A percentile compares a stretch with the other conserved stretches of the same genome.
phyloP scores from a whole-genome alignment of 2,888 invertebrate species.

The Amphipoea oculea region DNA sequence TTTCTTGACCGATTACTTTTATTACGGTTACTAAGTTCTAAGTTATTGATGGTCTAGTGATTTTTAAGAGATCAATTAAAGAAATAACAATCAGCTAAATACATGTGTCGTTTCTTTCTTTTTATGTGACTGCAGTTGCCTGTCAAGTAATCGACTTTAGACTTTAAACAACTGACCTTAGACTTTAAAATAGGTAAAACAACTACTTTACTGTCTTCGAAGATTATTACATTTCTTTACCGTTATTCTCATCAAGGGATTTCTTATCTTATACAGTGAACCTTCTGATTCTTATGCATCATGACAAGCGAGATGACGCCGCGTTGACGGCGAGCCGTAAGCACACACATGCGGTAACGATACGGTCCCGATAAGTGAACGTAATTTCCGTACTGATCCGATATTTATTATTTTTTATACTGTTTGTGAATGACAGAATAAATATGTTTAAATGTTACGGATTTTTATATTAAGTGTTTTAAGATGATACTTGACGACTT shows the following conservation, averaged over 20 bases:
- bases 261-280: not conserved
- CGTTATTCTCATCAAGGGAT: too few relatives aligned
- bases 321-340: constrained; percentile 53
- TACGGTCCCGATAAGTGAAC: constrained; percentile 63
- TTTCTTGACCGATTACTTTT: too few relatives aligned
- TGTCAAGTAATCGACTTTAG: too few relatives aligned
- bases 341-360: constrained; percentile 62
- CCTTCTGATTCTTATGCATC: constrained; percentile 24
- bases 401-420: constrained; percentile 62
- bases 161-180: too few relatives aligned
- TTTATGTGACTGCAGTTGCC: too few relatives aligned
- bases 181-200: too few relatives aligned
- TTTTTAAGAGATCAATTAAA: too few relatives aligned
- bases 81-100: too few relatives aligned
- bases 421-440: constrained; percentile 37
- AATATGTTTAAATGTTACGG: constrained; percentile 24
- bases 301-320: constrained; percentile 50
- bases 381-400: constrained; percentile 64
- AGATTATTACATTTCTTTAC: too few relatives aligned
- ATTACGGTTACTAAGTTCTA: too few relatives aligned
- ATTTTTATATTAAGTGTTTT: constrained; percentile 18
- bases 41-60: too few relatives aligned
- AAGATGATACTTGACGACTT: not conserved
- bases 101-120: too few relatives aligned
- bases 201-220: not conserved